Base-by-base conservation (phyloP, 2,113 vertebrate species). In the Melanerpes aurifrons region DNA sequence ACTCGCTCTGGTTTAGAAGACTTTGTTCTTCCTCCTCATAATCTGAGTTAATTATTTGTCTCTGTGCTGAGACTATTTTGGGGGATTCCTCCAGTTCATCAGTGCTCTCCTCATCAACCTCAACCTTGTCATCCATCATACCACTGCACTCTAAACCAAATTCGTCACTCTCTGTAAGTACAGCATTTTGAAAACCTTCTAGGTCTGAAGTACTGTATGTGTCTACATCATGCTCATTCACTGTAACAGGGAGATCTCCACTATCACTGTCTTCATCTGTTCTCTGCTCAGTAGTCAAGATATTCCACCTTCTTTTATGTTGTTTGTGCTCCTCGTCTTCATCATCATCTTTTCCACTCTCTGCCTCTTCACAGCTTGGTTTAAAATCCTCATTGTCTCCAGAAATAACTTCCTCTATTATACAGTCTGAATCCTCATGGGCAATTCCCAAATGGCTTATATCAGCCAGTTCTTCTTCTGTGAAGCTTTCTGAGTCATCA, bases 191-290 rank as follows among this genome's bases (percentile, higher is more conserved):
- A 90, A 97, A 92, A 54, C 66, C 93, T 82, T 98, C 96, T 6
- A 97, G 79, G 73, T 97, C 94, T 90, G 97, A 97, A 86, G 89
- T 88, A 79, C 90, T 92, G 26, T 94, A 97, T 12, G 87, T 91
- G 77, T 97, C 96, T 82, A 54, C 32, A 94, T 97, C 94, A 32
- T 78, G 93, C 77, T 98, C 80, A 68, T 78, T 93, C 24, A 71
- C 67, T 57, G 47, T 61, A 32, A 78, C 50, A 25, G 53, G 47
- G 28, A 86, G 81, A 54, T 98, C 98, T 75, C 88, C 96, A 69
- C 93, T 96, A 82, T 98, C 98, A 82, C 97, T 98, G 62, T 98
- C 98, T 37, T 96, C 96, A 90, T 97, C 97, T n/a, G 96, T 29
- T 53, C 40, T 28, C 69, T 86, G 87, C 57, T 77, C 83, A 66